Evolutionary conservation across 2,797 vertebrate genomes (phyloP), one percentile per base, ranked within the genome.

Genomic region (Chromis chromis): DNA sequence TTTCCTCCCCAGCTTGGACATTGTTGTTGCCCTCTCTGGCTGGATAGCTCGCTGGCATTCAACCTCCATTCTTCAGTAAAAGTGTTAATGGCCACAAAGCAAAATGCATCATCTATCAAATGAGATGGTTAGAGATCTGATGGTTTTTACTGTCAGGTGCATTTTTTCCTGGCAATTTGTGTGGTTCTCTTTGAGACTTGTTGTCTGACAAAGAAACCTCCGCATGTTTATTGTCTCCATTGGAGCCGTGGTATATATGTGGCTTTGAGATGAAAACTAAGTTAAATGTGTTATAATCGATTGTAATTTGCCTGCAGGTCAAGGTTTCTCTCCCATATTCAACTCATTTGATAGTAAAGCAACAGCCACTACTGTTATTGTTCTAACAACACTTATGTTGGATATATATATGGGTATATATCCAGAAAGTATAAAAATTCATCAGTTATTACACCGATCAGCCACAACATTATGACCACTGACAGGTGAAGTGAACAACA

Each of bases 1-100:
- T 90, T 65, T 77, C 74, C 56, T 76, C 55, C 79, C 75, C 52
- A 27, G 62, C 62, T 73, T 22, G 14, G 42, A 58, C 70, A 90
- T 94, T 94, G 91, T 91, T 84, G 67, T 81, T 62, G 62, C 62
- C 71, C 72, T 85, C 86, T 84, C 55, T 76, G 89, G 81, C 74
- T 93, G 86, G 81, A 70, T 89, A 78, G 74, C 74, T 93, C 64
- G 50, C 50, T 58, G 78, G 81, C 83, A 86, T 92, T 91, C 79
- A 78, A 70, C 63, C 69, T 74, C 74, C 33, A 88, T 91, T 60
- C 28, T 33, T 77, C 64, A 76, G 31, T 65, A 56, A 83, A 76
- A 73, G 49, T 19, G 1, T 67, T 69, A 60, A 36, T 60, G 61
- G 48, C 75, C 42, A 69, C 19, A 74, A 22, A 21, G 9, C 8